These are phyloP conservation scores for Callinectes sapidus DNA, from an alignment of 2,888 invertebrate genomes.

Conservation along the genomic window DNA sequence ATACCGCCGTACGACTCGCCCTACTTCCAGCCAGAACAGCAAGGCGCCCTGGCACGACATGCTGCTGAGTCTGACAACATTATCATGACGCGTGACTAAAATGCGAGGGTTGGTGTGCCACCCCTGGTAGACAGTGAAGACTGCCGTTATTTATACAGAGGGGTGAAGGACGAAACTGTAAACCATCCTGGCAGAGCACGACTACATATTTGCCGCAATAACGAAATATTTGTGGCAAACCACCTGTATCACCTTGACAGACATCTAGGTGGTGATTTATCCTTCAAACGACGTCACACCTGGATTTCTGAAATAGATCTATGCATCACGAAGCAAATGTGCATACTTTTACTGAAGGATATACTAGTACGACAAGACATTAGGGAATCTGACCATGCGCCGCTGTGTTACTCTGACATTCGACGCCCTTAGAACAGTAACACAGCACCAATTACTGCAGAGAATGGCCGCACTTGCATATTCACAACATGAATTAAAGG, in stretches of 20 bases:
- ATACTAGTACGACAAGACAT: too few species aligned
- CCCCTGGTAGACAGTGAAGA: neutral
- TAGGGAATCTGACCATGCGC: too few species aligned
- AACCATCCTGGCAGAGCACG: neutral
- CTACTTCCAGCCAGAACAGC: neutral
- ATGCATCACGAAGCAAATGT: too few species aligned
- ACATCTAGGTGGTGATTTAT: too few species aligned
- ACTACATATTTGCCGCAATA: neutral
- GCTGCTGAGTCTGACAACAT: neutral
- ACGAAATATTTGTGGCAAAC: neutral
- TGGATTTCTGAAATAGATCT: too few species aligned
- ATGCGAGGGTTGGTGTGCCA: constrained; percentile 1
- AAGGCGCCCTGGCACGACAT: neutral
- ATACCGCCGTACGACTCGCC: neutral
- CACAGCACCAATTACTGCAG: neutral
- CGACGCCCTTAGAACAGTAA: neutral
- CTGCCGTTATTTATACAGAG: neutral
- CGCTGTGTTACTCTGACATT: too few species aligned
- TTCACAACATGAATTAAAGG: neutral
- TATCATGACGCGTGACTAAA: neutral
- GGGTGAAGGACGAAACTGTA: neutral
- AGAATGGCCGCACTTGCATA: neutral
- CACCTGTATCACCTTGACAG: too few species aligned
- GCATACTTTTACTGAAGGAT: too few species aligned
- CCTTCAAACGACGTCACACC: too few species aligned